phyloP scores from a whole-genome alignment of 2,113 vertebrate genomes.

The Pithys albifrons region DNA sequence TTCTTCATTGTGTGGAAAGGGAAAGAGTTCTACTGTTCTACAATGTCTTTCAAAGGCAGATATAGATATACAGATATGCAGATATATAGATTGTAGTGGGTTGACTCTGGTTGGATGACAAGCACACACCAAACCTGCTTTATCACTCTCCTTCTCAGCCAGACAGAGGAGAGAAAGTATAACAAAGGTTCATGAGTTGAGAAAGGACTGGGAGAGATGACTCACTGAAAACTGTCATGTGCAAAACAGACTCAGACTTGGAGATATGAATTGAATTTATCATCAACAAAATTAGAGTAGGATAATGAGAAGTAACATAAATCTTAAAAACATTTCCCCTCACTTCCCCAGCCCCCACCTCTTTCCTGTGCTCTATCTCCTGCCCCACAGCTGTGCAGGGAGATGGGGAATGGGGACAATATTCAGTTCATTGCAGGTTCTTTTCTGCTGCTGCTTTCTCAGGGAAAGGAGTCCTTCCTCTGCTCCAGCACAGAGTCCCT shows the following conservation, averaged over 20 bases:
- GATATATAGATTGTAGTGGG: fast-evolving
- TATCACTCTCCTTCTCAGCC: too few relatives aligned
- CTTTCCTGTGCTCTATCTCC: not conserved
- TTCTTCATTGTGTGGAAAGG: not conserved
- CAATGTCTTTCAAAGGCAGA: not conserved
- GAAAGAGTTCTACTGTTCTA: not conserved
- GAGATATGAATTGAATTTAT: not conserved
- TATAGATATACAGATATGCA: not conserved
- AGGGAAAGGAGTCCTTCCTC: too few relatives aligned
- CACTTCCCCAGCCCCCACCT: not conserved
- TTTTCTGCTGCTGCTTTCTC: not conserved
- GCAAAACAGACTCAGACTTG: not conserved
- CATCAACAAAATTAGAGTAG: not conserved
- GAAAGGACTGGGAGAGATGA: not conserved
- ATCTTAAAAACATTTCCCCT: not conserved
- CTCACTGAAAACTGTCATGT: not conserved
- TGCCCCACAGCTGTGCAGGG: not conserved
- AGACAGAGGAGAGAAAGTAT: not conserved
- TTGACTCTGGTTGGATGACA: not conserved
- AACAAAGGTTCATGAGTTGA: not conserved
- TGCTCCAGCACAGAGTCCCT: not conserved
- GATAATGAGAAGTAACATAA: not conserved
- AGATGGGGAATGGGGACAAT: fast-evolving
- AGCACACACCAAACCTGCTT: not conserved
- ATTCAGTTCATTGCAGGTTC: not conserved